Percentiles rank a stretch among this genome's conserved stretches.
Conservation (phyloP, 1,140 invertebrate species). For the Drosophila paulistorum region DNA sequence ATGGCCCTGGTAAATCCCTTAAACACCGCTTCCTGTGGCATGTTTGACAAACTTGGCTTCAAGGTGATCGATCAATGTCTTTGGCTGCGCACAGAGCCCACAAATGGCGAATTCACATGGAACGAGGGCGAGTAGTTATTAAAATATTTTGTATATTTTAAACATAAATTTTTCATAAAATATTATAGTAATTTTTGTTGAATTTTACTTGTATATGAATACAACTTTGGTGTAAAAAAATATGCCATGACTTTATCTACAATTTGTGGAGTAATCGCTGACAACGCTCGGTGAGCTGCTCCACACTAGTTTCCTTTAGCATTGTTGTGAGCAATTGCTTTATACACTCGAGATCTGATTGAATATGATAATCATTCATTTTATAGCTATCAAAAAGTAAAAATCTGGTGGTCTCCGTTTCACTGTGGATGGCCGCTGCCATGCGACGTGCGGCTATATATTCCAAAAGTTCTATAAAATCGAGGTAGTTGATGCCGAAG, state of each 20-base stretch:
- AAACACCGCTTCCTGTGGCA: constrained; percentile 63
- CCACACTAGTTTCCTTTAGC: constrained; percentile 53
- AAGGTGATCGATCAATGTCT: constrained; percentile 59
- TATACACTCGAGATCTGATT: constrained; percentile 63
- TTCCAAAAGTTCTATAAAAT: constrained; percentile 88
- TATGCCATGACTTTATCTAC: constrained; percentile 28
- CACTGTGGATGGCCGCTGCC: constrained; percentile 24
- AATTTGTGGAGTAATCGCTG: constrained; percentile 33
- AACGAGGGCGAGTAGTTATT: constrained; percentile 50
- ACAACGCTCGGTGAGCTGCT: constrained; percentile 36
- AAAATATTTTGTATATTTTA: background rate
- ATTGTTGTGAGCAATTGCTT: constrained; percentile 40
- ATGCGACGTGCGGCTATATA: constrained; percentile 86
- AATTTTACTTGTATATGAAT: constrained; percentile 61
- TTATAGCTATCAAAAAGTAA: constrained; percentile 66
- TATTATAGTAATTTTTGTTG: constrained; percentile 20
- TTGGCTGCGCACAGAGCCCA: constrained; percentile 60
- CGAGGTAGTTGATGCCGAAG: constrained; percentile 91
- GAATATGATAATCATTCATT: constrained; percentile 65
- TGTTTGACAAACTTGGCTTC: constrained; percentile 82
- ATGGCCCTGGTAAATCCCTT: constrained; percentile 66
- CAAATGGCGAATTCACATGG: constrained; percentile 40
- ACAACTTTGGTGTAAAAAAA: constrained; percentile 77
- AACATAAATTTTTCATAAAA: constrained; percentile 9
- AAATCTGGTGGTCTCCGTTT: constrained; percentile 36